Percentiles rank a stretch among this genome's conserved stretches.
phyloP scores from a whole-genome alignment of 2,797 vertebrate species.

The Siniperca undulata region DNA sequence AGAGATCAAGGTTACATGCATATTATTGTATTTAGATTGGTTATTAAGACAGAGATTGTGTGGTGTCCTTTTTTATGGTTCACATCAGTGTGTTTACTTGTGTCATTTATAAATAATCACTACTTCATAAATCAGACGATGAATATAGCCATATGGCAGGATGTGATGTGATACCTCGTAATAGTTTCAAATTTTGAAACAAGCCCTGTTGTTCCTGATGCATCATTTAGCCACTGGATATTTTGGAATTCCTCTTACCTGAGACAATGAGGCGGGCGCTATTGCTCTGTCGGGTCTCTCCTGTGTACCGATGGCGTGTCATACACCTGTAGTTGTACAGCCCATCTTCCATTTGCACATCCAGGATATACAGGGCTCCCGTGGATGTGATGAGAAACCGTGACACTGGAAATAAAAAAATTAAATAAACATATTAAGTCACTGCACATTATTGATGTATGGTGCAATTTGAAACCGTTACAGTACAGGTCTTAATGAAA shows the following conservation, averaged over 20 bases:
- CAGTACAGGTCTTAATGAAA: background rate
- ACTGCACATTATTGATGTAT: background rate
- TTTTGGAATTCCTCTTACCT: slow-evolving; percentile 81
- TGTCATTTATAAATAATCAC: background rate
- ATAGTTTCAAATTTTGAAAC: background rate
- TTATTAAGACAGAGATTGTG: background rate
- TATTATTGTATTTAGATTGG: background rate
- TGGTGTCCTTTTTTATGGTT: background rate
- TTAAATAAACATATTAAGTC: background rate
- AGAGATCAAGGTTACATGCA: background rate
- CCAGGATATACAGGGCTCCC: slow-evolving; percentile 99
- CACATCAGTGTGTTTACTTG: background rate
- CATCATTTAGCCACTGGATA: background rate
- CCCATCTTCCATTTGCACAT: slow-evolving; percentile 98
- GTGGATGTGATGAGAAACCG: slow-evolving; percentile 99
- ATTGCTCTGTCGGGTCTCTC: slow-evolving; percentile 98
- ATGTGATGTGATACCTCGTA: background rate
- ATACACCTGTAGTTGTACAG: slow-evolving; percentile 99
- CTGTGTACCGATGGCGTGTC: slow-evolving; percentile 97
- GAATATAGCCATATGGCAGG: background rate
- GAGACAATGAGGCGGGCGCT: slow-evolving; percentile 97
- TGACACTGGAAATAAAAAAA: slow-evolving; percentile 78
- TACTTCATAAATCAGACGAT: background rate
- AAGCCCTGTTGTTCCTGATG: background rate
- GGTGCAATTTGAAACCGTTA: background rate